A percentile compares a stretch with the other conserved stretches of the same genome.
Conservation (phyloP, 2,888 invertebrate genomes). For the Apotomis betuletana region DNA sequence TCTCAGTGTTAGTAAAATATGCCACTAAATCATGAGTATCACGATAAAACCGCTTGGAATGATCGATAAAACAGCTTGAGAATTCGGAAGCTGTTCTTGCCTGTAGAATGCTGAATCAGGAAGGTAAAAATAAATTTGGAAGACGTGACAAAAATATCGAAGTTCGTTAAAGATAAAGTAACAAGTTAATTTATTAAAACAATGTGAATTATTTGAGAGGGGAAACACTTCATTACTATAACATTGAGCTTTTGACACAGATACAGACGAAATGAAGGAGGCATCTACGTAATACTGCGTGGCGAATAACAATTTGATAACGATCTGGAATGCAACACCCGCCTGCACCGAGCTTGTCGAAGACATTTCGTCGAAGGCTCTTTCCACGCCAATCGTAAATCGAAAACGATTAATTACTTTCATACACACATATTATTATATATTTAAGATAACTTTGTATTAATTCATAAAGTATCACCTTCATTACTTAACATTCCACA, state of each 20-base stretch:
- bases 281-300: conserved; percentile 71
- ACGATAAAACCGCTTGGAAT: conserved; percentile 28
- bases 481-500: background rate
- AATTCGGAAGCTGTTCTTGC: no score
- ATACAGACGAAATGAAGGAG: conserved; percentile 60
- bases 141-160: conserved; percentile 42
- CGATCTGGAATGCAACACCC: conserved; percentile 23
- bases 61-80: conserved; percentile 22
- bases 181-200: conserved; percentile 43
- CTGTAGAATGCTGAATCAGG: conserved; percentile 11
- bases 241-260: conserved; percentile 78
- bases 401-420: conserved; percentile 2
- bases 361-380: conserved; percentile 15
- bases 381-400: background rate
- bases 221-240: conserved; percentile 53
- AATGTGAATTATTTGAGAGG: conserved; percentile 44
- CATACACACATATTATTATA: background rate
- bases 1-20: conserved; percentile 12
- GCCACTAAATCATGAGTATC: conserved; percentile 1
- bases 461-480: background rate
- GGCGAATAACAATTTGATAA: conserved; percentile 54
- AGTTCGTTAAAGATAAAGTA: conserved; percentile 24
- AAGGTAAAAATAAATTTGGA: conserved; percentile 41
- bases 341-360: conserved; percentile 6
- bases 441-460: conserved; percentile 17